These are phyloP conservation scores for Phyllotreta striolata DNA, from an alignment of 2,888 invertebrate genomes.

Conservation along the genomic window DNA sequence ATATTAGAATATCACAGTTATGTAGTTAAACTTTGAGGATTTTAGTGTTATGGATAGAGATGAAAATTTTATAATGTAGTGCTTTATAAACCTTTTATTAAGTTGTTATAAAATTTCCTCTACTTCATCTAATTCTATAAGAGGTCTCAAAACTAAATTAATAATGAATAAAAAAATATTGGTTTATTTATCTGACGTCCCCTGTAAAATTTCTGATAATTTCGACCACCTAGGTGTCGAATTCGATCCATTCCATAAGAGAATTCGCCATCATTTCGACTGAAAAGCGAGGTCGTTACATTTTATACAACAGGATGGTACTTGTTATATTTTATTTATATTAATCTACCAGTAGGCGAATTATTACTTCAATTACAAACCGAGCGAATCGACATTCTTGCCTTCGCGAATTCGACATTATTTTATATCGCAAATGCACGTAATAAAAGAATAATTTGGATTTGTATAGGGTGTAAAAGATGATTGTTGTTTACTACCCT, in stretches of 20 bases:
- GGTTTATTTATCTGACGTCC: too few relatives aligned
- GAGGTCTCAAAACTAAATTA: too few relatives aligned
- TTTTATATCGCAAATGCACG: conserved; percentile 2
- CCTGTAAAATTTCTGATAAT: background rate
- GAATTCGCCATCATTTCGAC: conserved; percentile 31
- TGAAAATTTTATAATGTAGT: too few relatives aligned
- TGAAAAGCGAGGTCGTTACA: conserved; percentile 55
- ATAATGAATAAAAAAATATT: too few relatives aligned
- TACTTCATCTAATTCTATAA: too few relatives aligned
- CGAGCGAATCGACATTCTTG: conserved; percentile 49
- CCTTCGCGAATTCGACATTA: conserved; percentile 12
- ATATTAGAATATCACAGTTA: too few relatives aligned
- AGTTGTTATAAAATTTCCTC: too few relatives aligned
- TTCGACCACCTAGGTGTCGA: background rate
- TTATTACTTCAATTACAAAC: conserved; percentile 59
- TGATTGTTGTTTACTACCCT: background rate
- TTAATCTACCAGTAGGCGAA: conserved; percentile 61
- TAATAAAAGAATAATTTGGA: conserved; percentile 1
- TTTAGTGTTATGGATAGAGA: too few relatives aligned
- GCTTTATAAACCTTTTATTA: too few relatives aligned
- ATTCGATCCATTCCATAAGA: background rate
- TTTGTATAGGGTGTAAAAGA: background rate
- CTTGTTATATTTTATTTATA: conserved; percentile 62
- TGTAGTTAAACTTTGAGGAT: too few relatives aligned
- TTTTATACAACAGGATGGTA: conserved; percentile 58